Evolutionary conservation across 1,140 invertebrate species (phyloP), one percentile per base, ranked within the genome.

Genomic region (Anastrepha obliqua): DNA sequence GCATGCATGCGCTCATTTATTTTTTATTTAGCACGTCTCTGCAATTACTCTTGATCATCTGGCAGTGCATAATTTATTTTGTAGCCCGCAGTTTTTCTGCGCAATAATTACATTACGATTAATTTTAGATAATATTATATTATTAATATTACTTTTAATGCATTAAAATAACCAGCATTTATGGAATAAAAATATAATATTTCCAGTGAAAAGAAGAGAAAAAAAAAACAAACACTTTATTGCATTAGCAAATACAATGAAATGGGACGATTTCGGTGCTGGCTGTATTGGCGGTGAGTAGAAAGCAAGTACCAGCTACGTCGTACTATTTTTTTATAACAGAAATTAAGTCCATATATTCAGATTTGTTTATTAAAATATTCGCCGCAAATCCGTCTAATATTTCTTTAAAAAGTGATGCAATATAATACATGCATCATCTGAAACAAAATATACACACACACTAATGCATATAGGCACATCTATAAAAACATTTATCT

Each of bases 371-470:
- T 55, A 55, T 55, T 55, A 11, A 6, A 11, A 55, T 55, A 29
- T 29, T 29, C 29, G 29, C 51, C 51, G 2, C 51, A 6, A 55
- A 55, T 55, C 11, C 11, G 51, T 87, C 39, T 64, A 55, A 47
- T 58, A 39, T 87, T 42, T 44, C 29, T 8, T 87, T 87, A 20
- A 17, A 15, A 58, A 51, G 51, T 87, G 86, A 87, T 87, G 86
- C 67, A 87, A 87, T 87, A 20, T 39, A 87, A 67, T 39, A 55
- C 39, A 86, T 44, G 39, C 20, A 65, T 42, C 20, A 47, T 60
- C 39, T 60, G 58, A 8, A 86, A 29, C 1, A 29, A 29, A 17
- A 65, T 47, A 17, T 74, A 47, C 67, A 74, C 3, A 15, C 13
- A 29, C 29, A 65, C 20, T 0, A 60, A 60, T 60, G 6, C 29